phyloP scores from a whole-genome alignment of 2,797 vertebrate genomes.

The Tiaroga cobitis region DNA sequence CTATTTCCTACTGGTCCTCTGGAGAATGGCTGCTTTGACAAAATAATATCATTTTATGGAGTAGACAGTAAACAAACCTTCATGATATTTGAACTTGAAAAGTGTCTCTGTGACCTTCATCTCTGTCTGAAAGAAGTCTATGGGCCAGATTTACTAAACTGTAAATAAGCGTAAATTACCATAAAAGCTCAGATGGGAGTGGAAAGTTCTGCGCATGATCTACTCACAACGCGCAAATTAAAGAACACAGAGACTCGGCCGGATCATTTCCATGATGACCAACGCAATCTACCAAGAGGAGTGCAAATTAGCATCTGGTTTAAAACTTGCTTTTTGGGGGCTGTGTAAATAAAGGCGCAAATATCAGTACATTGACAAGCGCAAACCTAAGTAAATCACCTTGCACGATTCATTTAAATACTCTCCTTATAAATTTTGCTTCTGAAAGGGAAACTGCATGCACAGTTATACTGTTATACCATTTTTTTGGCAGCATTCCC shows the following conservation, averaged over 20 bases:
- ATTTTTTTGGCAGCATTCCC: neutral
- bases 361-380: neutral
- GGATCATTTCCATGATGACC: neutral
- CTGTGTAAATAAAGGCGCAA: neutral
- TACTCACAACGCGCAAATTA: neutral
- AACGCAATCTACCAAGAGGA: neutral
- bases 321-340: neutral
- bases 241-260: neutral
- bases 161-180: neutral
- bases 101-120: neutral
- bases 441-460: neutral
- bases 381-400: neutral
- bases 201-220: neutral
- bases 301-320: neutral
- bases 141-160: neutral
- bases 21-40: slow-evolving; percentile 35
- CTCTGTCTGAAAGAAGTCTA: neutral
- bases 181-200: neutral
- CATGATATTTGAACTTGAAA: slow-evolving; percentile 26
- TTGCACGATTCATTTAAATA: neutral
- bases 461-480: too few species aligned
- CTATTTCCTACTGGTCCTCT: slow-evolving; percentile 14
- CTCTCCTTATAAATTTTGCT: neutral
- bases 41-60: slow-evolving; percentile 55
- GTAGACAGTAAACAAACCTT: slow-evolving; percentile 49